Conservation (phyloP, 2,797 vertebrate genomes). For the Microtus obscurus region DNA sequence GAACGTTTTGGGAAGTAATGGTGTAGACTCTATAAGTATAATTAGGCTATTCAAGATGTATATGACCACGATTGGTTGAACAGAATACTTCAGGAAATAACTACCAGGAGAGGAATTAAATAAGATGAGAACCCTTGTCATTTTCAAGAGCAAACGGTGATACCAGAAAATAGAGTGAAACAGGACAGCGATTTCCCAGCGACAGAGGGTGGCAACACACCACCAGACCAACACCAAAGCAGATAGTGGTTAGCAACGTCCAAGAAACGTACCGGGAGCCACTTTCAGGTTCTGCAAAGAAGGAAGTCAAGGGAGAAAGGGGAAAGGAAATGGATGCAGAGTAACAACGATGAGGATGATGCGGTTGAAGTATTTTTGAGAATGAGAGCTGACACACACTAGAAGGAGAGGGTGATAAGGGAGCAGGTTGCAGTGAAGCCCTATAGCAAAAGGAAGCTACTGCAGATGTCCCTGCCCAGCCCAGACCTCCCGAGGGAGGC, state of each 20-base stretch:
- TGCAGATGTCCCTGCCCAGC: slow-evolving; percentile 25
- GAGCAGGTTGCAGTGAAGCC: not conserved
- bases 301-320: slow-evolving; percentile 63
- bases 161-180: slow-evolving; percentile 44
- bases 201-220: slow-evolving; percentile 68
- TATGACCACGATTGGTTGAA: slow-evolving; percentile 32
- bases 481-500: not conserved
- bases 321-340: slow-evolving; percentile 51
- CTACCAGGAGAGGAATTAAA: not conserved
- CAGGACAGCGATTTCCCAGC: slow-evolving; percentile 54
- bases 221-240: slow-evolving; percentile 41
- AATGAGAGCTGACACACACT: not conserved
- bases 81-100: slow-evolving; percentile 61
- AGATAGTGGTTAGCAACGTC: slow-evolving; percentile 28
- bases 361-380: slow-evolving; percentile 47
- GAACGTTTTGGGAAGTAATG: slow-evolving; percentile 42
- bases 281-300: slow-evolving; percentile 55
- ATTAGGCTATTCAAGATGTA: too few relatives aligned
- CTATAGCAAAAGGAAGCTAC: slow-evolving; percentile 54
- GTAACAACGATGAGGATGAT: not conserved
- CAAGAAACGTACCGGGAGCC: slow-evolving; percentile 24
- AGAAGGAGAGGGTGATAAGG: not conserved
- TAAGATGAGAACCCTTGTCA: not conserved
- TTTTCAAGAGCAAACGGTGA: slow-evolving; percentile 64
- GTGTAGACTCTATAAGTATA: too few relatives aligned